These are phyloP conservation scores for Herpailurus yagouaroundi DNA, from an alignment of 2,113 vertebrate species.

Conservation along the genomic window DNA sequence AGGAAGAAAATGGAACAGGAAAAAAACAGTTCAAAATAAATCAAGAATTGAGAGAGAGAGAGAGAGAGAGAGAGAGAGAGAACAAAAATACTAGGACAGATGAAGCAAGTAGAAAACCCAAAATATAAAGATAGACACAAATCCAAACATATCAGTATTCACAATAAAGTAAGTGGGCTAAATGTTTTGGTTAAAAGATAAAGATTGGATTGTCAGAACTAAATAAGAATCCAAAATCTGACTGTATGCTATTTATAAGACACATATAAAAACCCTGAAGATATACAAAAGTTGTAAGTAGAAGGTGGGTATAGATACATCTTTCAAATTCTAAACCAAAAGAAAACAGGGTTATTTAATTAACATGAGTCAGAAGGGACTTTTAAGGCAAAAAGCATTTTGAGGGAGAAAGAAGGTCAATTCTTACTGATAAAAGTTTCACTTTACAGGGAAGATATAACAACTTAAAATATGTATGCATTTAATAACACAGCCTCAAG, in stretches of 20 bases:
- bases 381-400: slow-evolving; percentile 17
- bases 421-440: slow-evolving; percentile 42
- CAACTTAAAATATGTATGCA: slow-evolving; percentile 50
- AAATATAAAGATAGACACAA: background rate
- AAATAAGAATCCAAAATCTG: background rate
- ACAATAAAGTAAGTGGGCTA: background rate
- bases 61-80: no score
- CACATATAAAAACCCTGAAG: background rate
- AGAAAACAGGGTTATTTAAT: background rate
- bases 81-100: background rate
- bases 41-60: background rate
- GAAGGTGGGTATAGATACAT: background rate
- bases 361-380: background rate
- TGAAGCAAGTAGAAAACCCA: background rate
- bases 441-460: slow-evolving; percentile 17
- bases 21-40: slow-evolving; percentile 10
- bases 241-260: background rate
- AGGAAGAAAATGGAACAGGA: background rate
- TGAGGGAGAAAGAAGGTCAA: slow-evolving; percentile 15
- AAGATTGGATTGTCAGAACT: background rate
- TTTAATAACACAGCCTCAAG: slow-evolving; percentile 32
- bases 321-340: slow-evolving; percentile 11
- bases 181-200: background rate
- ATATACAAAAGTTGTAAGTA: background rate
- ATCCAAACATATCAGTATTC: background rate